Base-by-base conservation (phyloP, 2,113 vertebrate genomes). In the Tinamus guttatus region DNA sequence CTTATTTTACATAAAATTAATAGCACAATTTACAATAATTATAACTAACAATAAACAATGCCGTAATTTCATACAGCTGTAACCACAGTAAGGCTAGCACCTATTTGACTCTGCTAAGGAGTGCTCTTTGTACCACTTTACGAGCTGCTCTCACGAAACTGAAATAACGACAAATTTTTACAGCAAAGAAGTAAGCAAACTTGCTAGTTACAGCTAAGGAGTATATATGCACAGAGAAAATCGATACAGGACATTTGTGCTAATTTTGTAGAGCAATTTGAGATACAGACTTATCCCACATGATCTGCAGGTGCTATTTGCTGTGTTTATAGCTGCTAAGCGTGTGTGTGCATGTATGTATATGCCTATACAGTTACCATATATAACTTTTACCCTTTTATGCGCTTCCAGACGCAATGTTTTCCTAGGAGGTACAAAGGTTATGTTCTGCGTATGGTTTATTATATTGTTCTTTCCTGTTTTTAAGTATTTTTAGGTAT, bases 231-330 rank as follows among this genome's bases (percentile, higher is more conserved):
- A 21, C 3, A 63, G 18, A 28, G 3, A 4, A 67, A 83, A 54
- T 32, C 25, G 4, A 30, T 36, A n/a, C 1, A 47, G 40, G 5
- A 1, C 1, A 1, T 13, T n/a, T 36, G 13, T 11, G 15, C 62
- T 64, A 40, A 43, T 52, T 87, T 71, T 79, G 24, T 32, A 89
- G 74, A 64, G 47, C 4, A n/a, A 14, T 80, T 69, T 73, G 22
- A 52, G 18, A 51, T 27, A 32, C 8, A 34, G 28, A 64, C 30
- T 7, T 69, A 16, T 40, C 77, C 54, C 4, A 1, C 67, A 18
- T 12, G 27, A 40, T 56, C 20, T 41, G 16, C 60, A 71, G 11
- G 13, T 79, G 14, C 30, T 56, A 64, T 8, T 49, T 20, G 2
- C 9, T 28, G n/a, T 63, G 38, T 9, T 81, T 4, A 5, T 3